Evolutionary conservation across 2,797 vertebrate genomes (phyloP).

Genomic region (Enteromius afrohamiltoni): DNA sequence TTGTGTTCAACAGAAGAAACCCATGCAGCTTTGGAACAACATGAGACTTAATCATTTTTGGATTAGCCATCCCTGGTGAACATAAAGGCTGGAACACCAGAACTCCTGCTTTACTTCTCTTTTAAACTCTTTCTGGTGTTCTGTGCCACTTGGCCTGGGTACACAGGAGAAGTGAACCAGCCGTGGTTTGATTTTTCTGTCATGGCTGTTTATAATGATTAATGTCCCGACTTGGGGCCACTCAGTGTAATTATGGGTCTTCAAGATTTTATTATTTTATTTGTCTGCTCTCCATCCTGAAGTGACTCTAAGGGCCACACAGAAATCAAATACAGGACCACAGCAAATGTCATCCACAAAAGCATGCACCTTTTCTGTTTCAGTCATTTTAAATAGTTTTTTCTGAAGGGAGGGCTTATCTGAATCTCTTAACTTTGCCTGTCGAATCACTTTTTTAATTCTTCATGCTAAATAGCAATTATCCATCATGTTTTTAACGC

Average conservation of each 20-base stretch:
- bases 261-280: constrained; percentile 61
- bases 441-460: background rate
- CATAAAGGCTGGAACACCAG: background rate
- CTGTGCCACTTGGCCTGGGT: constrained; percentile 58
- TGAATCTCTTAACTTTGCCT: background rate
- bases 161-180: constrained; percentile 64
- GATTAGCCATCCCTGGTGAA: background rate
- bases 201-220: constrained; percentile 80
- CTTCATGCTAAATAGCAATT: background rate
- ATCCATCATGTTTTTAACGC: background rate
- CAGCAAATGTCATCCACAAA: constrained; percentile 20
- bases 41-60: background rate
- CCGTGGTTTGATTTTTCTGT: constrained; percentile 79
- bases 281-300: constrained; percentile 40
- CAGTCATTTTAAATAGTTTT: background rate
- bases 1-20: background rate
- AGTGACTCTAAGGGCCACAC: constrained; percentile 18
- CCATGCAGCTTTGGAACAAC: background rate
- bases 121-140: constrained; percentile 47
- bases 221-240: constrained; percentile 75
- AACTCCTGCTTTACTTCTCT: background rate
- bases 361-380: background rate
- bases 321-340: constrained; percentile 15
- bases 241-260: constrained; percentile 74
- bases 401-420: background rate